These are phyloP conservation scores for Macrocentrus cingulum DNA, from an alignment of 1,140 invertebrate genomes.

Conservation along the genomic window DNA sequence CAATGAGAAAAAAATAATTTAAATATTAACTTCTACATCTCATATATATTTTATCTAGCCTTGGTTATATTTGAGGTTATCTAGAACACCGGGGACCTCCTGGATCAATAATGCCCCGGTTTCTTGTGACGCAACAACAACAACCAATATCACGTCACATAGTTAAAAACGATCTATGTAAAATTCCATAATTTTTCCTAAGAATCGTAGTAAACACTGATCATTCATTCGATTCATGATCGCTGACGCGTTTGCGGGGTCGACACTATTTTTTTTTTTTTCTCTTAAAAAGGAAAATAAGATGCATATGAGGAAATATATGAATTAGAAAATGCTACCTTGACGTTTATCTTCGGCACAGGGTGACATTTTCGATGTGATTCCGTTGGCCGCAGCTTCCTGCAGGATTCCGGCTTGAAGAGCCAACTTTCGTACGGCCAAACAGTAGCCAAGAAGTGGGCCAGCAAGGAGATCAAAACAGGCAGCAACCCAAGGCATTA, in stretches of 20 bases:
- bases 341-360: slow-evolving; percentile 37
- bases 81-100: background rate
- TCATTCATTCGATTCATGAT: no score
- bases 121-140: background rate
- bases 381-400: slow-evolving; percentile 24
- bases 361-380: slow-evolving; percentile 37
- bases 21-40: no score
- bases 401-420: slow-evolving; percentile 46
- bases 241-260: no score
- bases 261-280: no score
- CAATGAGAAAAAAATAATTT: no score
- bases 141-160: background rate
- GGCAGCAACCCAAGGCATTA: slow-evolving; percentile 54
- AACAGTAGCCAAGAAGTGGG: slow-evolving; percentile 48
- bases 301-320: no score
- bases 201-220: no score
- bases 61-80: no score
- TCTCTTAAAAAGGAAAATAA: no score
- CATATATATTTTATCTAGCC: no score
- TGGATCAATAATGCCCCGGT: background rate
- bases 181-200: no score
- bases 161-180: no score
- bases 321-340: slow-evolving; percentile 29
- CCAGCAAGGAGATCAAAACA: slow-evolving; percentile 47
- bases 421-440: slow-evolving; percentile 44